Evolutionary conservation across 1,140 invertebrate genomes (phyloP), one percentile per base, ranked within the genome.

Genomic region (Steinernema feltiae): DNA sequence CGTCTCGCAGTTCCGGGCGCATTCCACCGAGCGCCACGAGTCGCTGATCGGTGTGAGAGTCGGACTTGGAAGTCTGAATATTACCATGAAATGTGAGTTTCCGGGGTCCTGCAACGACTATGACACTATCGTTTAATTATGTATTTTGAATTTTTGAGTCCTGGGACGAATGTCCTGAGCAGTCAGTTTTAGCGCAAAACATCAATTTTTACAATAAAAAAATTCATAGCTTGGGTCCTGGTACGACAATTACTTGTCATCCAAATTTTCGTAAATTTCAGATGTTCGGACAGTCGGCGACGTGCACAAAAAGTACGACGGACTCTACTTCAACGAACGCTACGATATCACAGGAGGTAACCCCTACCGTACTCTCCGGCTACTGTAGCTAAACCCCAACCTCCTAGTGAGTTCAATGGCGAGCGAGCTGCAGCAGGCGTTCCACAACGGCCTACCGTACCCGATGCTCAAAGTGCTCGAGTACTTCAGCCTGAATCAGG

Each of bases 381-480:
- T 80, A 78, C 27, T 70, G 30, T 1, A 35, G 93, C 93, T 0
- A 89, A 97, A 78, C 88, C 90, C 30, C 32, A 15, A 29, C 0
- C 18, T 48, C 77, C 46, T 31, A 78, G 81, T 87, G 24, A 80
- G 70, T 32, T 80, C 83, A 69, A 85, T 85, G 84, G 41, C 69
- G 1, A 41, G 71, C 29, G 85, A 84, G 27, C 76, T 86, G 18
- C 71, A 71, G 27, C 70, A 53, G 0, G 83, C 85, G 7, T 86
- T 78, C 53, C 32, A 74, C 3, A 53, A 83, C 63, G 96, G 96
- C 12, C 89, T 97, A 15, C 96, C 96, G 0, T 97, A 93, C 88
- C 96, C 96, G 0, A 93, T 99, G 74, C 89, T 99, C 3, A 96
- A 94, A 0, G 92, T 98, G 21, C 93, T 94, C 0, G 96, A 98